Base-by-base conservation (phyloP, 2,888 invertebrate genomes). In the Thymelicus lineola region DNA sequence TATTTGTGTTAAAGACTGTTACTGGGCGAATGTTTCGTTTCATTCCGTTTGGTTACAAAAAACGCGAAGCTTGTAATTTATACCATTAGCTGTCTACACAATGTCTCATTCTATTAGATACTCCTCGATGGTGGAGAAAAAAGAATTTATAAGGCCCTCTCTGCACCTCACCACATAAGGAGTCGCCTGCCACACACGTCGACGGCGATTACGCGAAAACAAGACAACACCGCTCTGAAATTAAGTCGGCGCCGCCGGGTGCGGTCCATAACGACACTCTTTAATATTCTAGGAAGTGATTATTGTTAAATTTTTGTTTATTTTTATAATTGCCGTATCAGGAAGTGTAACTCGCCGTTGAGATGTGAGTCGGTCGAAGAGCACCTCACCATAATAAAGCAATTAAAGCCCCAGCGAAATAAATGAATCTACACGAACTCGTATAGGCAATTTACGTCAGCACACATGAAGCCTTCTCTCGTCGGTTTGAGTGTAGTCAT, bases 251-350 rank as follows among this genome's bases (percentile, higher is more conserved):
- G 85, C 86, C 84, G 82, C 79, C 82, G 78, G 66, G 61, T 61
- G 74, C 75, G 79, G 77, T 77, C 76, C 80, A 83, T 84, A 85
- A 88, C 86, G 84, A 86, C 82, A 82, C 84, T 82, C 85, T 85
- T 83, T 78, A 82, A 82, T 79, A 77, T 77, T 85, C 80, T 82
- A 92, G 92, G 93, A 93, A 93, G 92, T 88, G 87, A 90, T 89
- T 91, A 90, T 87, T 92, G 89, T 92, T 92, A 90, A 91, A 90
- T 89, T 91, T 90, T 87, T 92, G 89, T 92, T 92, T 90, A 91
- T 89, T 90, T 88, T 88, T 86, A 83, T 90, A 92, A 93, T 91
- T 89, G 85, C 83, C 83, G 77, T 79, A 84, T 74, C 87, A 91
- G 91, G 91, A 92, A 93, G 89, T 80, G 69, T 48, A 50, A 48